phyloP scores from a whole-genome alignment of 2,113 vertebrate species.

The Corythaixoides concolor region DNA sequence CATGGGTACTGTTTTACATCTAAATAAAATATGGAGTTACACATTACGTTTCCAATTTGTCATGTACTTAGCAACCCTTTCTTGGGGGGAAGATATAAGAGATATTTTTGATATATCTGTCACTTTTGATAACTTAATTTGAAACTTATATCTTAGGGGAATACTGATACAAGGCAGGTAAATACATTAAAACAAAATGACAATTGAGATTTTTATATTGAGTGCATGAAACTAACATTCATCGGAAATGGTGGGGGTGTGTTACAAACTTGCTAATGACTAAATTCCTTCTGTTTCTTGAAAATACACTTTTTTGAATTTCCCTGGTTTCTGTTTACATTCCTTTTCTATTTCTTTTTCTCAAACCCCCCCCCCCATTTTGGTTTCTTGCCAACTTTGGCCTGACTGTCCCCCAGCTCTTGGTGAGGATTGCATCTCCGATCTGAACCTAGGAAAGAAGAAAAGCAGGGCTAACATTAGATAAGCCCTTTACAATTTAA shows the following conservation, averaged over 20 bases:
- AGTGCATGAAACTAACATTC: constrained; percentile 13
- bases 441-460: background rate
- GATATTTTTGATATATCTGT: constrained; percentile 68
- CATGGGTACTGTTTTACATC: constrained; percentile 37
- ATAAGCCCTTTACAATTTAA: background rate
- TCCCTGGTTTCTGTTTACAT: background rate
- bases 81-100: constrained; percentile 49
- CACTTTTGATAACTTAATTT: constrained; percentile 73
- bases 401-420: background rate
- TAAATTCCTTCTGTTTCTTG: constrained; percentile 17
- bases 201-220: constrained; percentile 51
- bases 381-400: constrained; percentile 20
- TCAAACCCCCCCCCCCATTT: too few relatives aligned
- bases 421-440: background rate
- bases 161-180: constrained; percentile 63
- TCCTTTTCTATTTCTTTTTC: background rate
- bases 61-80: constrained; percentile 40
- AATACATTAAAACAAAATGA: constrained; percentile 69
- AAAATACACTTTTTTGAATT: constrained; percentile 6
- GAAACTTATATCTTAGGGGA: constrained; percentile 67
- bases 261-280: constrained; percentile 21
- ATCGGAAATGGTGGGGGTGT: constrained; percentile 16
- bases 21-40: constrained; percentile 66
- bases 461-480: background rate
- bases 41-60: constrained; percentile 63